A percentile compares a stretch with the other conserved stretches of the same genome.
phyloP scores from a whole-genome alignment of 2,888 invertebrate genomes.

The Sarcophaga carnaria region DNA sequence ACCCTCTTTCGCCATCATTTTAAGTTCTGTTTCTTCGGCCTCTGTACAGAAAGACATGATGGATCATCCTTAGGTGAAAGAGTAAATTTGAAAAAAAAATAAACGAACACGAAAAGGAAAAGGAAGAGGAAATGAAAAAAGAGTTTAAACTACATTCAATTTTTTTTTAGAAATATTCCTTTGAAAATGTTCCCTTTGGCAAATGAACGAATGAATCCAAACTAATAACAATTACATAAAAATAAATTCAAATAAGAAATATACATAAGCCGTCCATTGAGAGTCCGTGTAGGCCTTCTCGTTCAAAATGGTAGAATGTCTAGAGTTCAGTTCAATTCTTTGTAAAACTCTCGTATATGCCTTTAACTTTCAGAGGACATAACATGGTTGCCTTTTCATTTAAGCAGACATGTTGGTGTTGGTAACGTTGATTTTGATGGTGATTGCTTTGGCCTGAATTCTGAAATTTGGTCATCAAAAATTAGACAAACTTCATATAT shows the following conservation, averaged over 20 bases:
- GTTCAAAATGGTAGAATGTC: neutral
- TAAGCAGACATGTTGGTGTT: neutral
- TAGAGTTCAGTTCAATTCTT: too few species aligned
- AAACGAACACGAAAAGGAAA: too few species aligned
- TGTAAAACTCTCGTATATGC: too few species aligned
- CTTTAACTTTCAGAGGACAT: too few species aligned
- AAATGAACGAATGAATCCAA: neutral
- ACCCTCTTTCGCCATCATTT: too few species aligned
- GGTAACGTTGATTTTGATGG: conserved; percentile 20
- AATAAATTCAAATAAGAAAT: neutral
- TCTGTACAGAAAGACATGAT: neutral
- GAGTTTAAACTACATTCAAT: too few species aligned
- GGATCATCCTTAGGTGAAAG: neutral
- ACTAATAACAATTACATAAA: conserved; percentile 6
- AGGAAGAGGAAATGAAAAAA: too few species aligned
- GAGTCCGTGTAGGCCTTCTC: too few species aligned
- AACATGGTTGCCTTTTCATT: neutral
- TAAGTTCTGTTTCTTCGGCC: too few species aligned
- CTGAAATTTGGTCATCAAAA: conserved; percentile 35
- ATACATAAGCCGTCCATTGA: too few species aligned
- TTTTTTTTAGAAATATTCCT: neutral
- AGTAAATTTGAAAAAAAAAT: too few species aligned
- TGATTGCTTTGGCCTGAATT: conserved; percentile 25
- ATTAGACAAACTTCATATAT: conserved; percentile 24
- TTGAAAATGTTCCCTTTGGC: conserved; percentile 3